phyloP scores from a whole-genome alignment of 2,888 invertebrate genomes.

The Platycheirus rosarum region DNA sequence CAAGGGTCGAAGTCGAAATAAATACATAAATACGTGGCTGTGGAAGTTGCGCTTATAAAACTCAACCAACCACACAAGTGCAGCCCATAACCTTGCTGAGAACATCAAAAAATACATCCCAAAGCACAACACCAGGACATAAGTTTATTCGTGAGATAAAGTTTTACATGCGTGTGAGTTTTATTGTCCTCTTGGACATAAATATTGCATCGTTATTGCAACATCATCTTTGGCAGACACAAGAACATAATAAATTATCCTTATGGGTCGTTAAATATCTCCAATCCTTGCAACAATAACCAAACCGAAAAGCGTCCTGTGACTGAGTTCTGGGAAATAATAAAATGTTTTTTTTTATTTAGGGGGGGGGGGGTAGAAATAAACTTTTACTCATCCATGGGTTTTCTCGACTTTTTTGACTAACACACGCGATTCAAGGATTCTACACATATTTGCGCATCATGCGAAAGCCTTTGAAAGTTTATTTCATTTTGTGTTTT shows the following conservation, averaged over 20 bases:
- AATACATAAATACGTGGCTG: not conserved
- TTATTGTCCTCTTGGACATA: slow-evolving; percentile 60
- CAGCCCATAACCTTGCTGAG: slow-evolving; percentile 58
- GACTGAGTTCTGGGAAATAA: slow-evolving; percentile 7
- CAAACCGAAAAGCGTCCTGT: not conserved
- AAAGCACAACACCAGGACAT: slow-evolving; percentile 5
- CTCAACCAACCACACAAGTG: slow-evolving; percentile 57
- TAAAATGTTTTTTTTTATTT: not conserved
- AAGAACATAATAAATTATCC: slow-evolving; percentile 38
- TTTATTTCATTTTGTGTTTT: slow-evolving; percentile 21
- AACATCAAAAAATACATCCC: slow-evolving; percentile 41
- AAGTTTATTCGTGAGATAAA: slow-evolving; percentile 61
- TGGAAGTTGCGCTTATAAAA: slow-evolving; percentile 8
- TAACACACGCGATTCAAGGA: not conserved
- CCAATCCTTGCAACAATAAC: slow-evolving; percentile 22
- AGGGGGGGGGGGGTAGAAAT: slow-evolving; percentile 1
- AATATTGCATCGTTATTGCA: slow-evolving; percentile 71
- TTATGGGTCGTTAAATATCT: slow-evolving; percentile 47
- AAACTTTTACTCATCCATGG: slow-evolving; percentile 12
- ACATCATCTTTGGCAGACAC: slow-evolving; percentile 56
- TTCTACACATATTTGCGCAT: slow-evolving; percentile 11
- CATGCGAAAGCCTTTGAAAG: slow-evolving; percentile 1
- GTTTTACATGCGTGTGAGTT: slow-evolving; percentile 59
- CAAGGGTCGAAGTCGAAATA: slow-evolving; percentile 12
- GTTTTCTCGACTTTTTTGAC: not conserved